Evolutionary conservation across 2,113 vertebrate species (phyloP).

Genomic region (Silurus meridionalis): DNA sequence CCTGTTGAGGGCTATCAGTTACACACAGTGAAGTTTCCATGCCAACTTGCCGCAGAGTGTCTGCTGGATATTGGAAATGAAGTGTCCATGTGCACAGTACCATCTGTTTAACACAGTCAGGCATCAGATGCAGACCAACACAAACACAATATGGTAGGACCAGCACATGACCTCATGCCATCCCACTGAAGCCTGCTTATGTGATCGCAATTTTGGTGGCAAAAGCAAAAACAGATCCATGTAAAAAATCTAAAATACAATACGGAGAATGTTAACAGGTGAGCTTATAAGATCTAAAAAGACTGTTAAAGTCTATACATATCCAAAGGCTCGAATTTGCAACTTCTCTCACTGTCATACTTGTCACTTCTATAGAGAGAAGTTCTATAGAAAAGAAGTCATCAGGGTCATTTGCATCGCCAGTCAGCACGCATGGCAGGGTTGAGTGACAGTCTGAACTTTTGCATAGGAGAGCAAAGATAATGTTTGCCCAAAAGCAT

Average conservation of each 20-base stretch:
- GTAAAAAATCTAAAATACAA: neutral
- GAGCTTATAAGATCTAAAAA: neutral
- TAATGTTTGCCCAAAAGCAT: neutral
- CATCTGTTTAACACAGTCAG: slow-evolving; percentile 47
- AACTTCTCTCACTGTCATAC: neutral
- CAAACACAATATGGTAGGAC: slow-evolving; percentile 26
- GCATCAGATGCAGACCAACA: slow-evolving; percentile 11
- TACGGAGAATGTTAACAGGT: neutral
- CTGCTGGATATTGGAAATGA: slow-evolving; percentile 41
- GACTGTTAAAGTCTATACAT: neutral
- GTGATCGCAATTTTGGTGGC: neutral
- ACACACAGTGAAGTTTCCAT: slow-evolving; percentile 39
- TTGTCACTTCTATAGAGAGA: neutral
- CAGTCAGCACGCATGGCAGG: too few species aligned
- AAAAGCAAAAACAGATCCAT: neutral
- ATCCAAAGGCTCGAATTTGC: neutral
- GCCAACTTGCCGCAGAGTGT: slow-evolving; percentile 31
- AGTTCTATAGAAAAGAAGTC: neutral
- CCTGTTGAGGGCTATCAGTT: slow-evolving; percentile 33
- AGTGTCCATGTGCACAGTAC: slow-evolving; percentile 24
- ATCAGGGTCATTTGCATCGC: slow-evolving; percentile 14
- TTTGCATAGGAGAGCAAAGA: slow-evolving; percentile 31
- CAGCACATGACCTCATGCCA: neutral
- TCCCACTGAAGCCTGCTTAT: neutral
- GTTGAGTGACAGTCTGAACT: neutral